Evolutionary conservation across 2,888 invertebrate species (phyloP), one percentile per base, ranked within the genome.

Genomic region (Conchocele bisecta): DNA sequence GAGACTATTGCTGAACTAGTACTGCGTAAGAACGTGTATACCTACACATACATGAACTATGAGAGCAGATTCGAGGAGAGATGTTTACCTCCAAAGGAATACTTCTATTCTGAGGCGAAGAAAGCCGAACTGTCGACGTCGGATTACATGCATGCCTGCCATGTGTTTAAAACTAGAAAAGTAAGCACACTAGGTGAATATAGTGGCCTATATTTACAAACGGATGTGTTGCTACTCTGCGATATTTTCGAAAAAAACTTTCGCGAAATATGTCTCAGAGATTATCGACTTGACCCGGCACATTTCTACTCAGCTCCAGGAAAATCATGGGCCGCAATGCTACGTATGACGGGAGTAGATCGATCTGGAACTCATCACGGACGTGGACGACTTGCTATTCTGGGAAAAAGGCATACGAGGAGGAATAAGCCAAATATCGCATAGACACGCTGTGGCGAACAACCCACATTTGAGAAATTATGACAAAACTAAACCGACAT

Each of bases 201-300:
- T 31, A n/a, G 31, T 33, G 59, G 50, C n/a, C 17, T 59, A 0
- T 59, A 50, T 29, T 15, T 59, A 26, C 35, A 35, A 33, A 46
- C 50, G 28, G 33, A 59, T 75, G 83, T 86, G 6, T 65, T 87
- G n/a, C 69, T 86, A 20, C 71, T 88, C 28, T 80, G 83, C 17
- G 85, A 89, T 81, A 79, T 89, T 28, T 89, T 89, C 80, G 86
- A 89, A 65, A n/a, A n/a, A n/a, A 82, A 75, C 31, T 89, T 88
- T 70, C 75, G 86, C 65, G 56, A 81, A 22, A 70, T 85, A 7
- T 80, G 75, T 61, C 29, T 82, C 7, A 37, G 74, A 41, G 64
- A 69, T 28, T 85, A 86, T 65, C 41, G 74, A 33, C 60, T 89
- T 35, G 88, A 87, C 65, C 84, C 85, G 2, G 53, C 63, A 15